Conservation (phyloP, 2,797 vertebrate species). For the Podargus strigoides region DNA sequence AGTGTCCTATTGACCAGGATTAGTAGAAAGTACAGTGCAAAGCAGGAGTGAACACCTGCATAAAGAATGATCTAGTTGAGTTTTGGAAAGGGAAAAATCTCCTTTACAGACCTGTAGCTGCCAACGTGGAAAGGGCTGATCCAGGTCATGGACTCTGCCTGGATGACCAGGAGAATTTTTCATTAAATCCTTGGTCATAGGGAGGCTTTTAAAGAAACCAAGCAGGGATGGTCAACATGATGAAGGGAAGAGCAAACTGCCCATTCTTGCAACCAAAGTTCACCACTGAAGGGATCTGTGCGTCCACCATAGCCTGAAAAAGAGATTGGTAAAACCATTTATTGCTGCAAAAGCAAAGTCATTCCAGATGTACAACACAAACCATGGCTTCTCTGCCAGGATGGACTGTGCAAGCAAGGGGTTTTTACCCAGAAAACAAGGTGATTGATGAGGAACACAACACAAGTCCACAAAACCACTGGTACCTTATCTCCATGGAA, state of each 20-base stretch:
- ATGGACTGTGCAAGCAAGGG: background rate
- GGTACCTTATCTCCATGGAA: background rate
- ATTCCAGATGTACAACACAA: accelerated
- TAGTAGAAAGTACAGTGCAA: background rate
- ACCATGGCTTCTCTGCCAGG: background rate
- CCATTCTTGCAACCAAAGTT: accelerated
- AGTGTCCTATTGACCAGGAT: background rate
- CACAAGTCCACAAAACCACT: background rate
- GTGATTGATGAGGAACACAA: accelerated
- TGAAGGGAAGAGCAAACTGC: background rate
- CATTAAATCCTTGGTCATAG: background rate
- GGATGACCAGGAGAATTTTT: background rate
- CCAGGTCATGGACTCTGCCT: accelerated
- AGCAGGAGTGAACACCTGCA: background rate
- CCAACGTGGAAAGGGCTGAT: background rate
- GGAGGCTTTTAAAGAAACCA: background rate
- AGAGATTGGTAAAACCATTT: no score
- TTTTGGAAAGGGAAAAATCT: background rate
- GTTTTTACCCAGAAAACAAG: background rate
- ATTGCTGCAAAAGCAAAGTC: background rate
- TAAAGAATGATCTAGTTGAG: background rate
- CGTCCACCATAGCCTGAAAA: background rate
- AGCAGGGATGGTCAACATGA: accelerated
- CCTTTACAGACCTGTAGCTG: background rate
- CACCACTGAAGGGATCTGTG: background rate